Percentiles rank a stretch among this genome's conserved stretches.
Conservation (phyloP, 2,797 vertebrate genomes). For the Thaleichthys pacificus region DNA sequence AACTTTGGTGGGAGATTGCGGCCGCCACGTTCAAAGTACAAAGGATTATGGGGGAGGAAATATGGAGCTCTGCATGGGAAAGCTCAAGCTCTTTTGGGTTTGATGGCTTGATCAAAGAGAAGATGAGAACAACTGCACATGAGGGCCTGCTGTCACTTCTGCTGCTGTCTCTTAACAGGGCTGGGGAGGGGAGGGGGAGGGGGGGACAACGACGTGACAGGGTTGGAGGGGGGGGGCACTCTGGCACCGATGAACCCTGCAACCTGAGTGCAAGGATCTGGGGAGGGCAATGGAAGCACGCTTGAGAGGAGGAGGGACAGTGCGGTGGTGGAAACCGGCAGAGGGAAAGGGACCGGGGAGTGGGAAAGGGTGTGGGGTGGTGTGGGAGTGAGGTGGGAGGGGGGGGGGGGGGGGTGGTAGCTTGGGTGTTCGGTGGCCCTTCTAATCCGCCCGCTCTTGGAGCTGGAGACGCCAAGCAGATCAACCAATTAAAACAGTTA, state of each 20-base stretch:
- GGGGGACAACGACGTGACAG: neutral
- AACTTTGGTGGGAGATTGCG: slow-evolving; percentile 42
- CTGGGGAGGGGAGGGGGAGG: neutral
- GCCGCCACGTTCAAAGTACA: slow-evolving; percentile 46
- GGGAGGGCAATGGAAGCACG: slow-evolving; percentile 27
- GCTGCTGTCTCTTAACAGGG: slow-evolving; percentile 26
- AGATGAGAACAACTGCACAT: slow-evolving; percentile 58
- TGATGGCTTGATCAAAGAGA: slow-evolving; percentile 62
- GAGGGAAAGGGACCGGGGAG: neutral
- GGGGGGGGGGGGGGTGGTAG: slow-evolving; percentile 11
- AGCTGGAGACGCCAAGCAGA: slow-evolving; percentile 76
- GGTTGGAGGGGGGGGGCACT: neutral
- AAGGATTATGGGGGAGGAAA: slow-evolving; percentile 62
- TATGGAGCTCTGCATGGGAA: slow-evolving; percentile 48
- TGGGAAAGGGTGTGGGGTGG: neutral
- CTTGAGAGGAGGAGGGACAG: slow-evolving; percentile 1
- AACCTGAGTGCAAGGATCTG: slow-evolving; percentile 45
- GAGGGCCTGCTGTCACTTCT: slow-evolving; percentile 9
- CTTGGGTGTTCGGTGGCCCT: slow-evolving; percentile 42
- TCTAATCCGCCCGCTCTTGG: slow-evolving; percentile 63
- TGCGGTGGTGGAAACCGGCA: neutral
- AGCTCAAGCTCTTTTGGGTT: slow-evolving; percentile 45
- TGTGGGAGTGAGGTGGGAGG: neutral
- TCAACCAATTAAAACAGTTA: slow-evolving; percentile 77
- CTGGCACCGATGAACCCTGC: slow-evolving; percentile 48